A percentile compares a stretch with the other conserved stretches of the same genome.
Conservation (phyloP, 2,888 invertebrate genomes). For the Margaritifera margaritifera region DNA sequence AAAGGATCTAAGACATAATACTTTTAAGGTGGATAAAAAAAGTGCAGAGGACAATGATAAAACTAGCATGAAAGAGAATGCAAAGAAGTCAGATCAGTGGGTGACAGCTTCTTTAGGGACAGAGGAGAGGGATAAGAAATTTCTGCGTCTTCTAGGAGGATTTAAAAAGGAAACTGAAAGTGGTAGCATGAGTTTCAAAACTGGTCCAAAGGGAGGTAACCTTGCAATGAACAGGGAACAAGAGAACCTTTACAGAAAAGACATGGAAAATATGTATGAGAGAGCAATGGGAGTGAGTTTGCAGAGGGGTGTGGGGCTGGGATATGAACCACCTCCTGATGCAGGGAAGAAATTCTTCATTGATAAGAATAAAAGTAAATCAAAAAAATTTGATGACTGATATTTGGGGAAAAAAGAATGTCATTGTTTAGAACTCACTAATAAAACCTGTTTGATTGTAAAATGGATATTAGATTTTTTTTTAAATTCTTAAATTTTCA, state of each 20-base stretch:
- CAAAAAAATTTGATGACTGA: constrained; percentile 55
- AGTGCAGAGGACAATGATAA: not conserved
- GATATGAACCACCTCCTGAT: constrained; percentile 52
- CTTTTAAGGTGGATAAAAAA: not conserved
- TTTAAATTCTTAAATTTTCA: not conserved
- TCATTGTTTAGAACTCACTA: too few species aligned
- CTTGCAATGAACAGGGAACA: constrained; percentile 45
- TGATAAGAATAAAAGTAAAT: constrained; percentile 48
- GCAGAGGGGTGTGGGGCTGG: constrained; percentile 55
- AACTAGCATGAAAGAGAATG: not conserved
- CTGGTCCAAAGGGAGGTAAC: constrained; percentile 21
- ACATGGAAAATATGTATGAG: constrained; percentile 54
- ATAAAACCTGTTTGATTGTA: too few species aligned
- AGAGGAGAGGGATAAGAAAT: constrained; percentile 55
- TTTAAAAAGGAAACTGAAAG: constrained; percentile 37
- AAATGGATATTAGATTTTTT: too few species aligned
- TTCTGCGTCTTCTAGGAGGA: constrained; percentile 56
- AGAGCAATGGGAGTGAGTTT: constrained; percentile 50
- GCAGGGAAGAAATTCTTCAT: constrained; percentile 61
- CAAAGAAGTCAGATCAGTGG: constrained; percentile 53
- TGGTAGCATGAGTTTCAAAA: not conserved
- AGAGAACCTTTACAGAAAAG: constrained; percentile 38
- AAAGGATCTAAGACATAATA: constrained; percentile 1
- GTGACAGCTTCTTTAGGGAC: constrained; percentile 44
- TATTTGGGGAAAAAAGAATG: not conserved